Conservation (phyloP, 2,797 vertebrate species). For the Trematomus bernacchii region DNA sequence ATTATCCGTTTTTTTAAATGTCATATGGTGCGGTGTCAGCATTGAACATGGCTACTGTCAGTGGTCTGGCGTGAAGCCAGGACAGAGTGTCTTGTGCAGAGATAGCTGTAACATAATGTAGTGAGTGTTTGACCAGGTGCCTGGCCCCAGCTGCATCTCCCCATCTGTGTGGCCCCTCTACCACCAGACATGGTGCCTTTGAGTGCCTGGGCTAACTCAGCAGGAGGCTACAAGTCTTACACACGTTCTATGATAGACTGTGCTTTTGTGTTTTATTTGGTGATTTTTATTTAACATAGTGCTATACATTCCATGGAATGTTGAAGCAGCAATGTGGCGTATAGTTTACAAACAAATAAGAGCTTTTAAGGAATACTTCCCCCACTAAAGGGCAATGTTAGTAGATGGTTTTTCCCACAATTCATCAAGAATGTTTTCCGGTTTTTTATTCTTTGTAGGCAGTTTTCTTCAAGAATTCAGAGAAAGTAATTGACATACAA, state of each 20-base stretch:
- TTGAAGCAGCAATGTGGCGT: constrained; percentile 45
- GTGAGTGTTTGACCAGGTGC: constrained; percentile 18
- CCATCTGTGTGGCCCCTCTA: constrained; percentile 19
- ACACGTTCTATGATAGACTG: constrained; percentile 21
- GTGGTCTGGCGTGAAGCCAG: constrained; percentile 2
- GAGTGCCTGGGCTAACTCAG: constrained; percentile 45
- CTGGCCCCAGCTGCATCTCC: constrained; percentile 26
- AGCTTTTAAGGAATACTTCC: constrained; percentile 3
- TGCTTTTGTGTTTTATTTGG: neutral
- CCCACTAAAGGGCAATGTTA: too few relatives aligned
- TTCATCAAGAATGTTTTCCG: too few relatives aligned
- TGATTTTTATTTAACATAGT: constrained; percentile 36
- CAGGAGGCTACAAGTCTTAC: constrained; percentile 48
- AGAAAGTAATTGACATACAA: too few relatives aligned
- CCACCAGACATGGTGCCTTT: constrained; percentile 44
- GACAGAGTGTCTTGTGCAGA: neutral
- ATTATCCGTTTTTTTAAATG: neutral
- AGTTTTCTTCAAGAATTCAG: too few relatives aligned
- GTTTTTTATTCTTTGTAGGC: too few relatives aligned
- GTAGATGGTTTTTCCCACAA: too few relatives aligned
- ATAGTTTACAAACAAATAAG: constrained; percentile 37
- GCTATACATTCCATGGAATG: constrained; percentile 74
- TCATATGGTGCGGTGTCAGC: neutral
- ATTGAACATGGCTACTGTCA: constrained; percentile 26
- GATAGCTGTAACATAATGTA: neutral